A percentile compares a stretch with the other conserved stretches of the same genome.
Conservation (phyloP, 2,113 vertebrate species). For the Bambusicola thoracicus region DNA sequence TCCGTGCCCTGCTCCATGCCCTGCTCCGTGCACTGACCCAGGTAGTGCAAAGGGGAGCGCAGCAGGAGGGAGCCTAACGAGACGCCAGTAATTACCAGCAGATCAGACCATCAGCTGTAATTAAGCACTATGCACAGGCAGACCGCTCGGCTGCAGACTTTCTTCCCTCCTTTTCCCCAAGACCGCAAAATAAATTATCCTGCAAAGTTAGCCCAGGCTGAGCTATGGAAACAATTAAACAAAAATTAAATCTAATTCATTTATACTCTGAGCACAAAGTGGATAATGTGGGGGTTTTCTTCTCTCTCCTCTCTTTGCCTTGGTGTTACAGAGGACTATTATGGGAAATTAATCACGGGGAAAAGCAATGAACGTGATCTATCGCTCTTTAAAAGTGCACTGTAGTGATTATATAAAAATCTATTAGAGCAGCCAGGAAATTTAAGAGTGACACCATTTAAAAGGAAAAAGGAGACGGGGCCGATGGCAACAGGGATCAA, state of each 20-base stretch:
- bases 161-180: conserved; percentile 54
- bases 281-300: conserved; percentile 75
- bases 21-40: background rate
- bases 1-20: too few relatives aligned
- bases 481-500: conserved; percentile 52
- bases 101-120: conserved; percentile 87
- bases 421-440: conserved; percentile 62
- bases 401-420: conserved; percentile 67
- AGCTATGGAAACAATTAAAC: conserved; percentile 93
- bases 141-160: conserved; percentile 23
- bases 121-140: conserved; percentile 79
- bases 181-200: conserved; percentile 88
- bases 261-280: conserved; percentile 84
- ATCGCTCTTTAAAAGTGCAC: conserved; percentile 77
- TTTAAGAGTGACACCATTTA: conserved; percentile 45
- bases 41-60: background rate
- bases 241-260: conserved; percentile 92
- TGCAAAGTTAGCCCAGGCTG: conserved; percentile 82
- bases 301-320: conserved; percentile 76
- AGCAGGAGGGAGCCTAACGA: conserved; percentile 47
- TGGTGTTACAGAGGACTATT: conserved; percentile 81
- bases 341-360: conserved; percentile 83
- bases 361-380: conserved; percentile 82
- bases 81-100: conserved; percentile 78
- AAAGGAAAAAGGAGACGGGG: conserved; percentile 34